Evolutionary conservation across 2,797 vertebrate species (phyloP).

Genomic region (Threskiornis aethiopicus): DNA sequence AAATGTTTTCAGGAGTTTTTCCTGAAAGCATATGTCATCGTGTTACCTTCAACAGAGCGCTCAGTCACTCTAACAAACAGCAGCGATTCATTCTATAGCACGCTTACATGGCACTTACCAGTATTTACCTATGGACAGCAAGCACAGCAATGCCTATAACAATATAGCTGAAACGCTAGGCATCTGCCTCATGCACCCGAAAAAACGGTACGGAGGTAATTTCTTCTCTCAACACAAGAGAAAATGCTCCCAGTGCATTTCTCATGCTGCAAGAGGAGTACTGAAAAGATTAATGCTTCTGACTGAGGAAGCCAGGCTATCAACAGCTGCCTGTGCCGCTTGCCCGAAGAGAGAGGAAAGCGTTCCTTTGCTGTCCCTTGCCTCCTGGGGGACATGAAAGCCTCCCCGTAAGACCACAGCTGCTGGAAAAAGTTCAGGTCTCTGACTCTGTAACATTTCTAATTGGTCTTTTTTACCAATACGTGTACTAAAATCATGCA

Average conservation of each 20-base stretch:
- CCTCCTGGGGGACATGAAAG: background rate
- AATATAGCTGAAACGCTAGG: background rate
- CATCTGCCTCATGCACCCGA: background rate
- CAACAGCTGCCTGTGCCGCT: background rate
- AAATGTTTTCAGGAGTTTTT: background rate
- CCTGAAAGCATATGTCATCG: background rate
- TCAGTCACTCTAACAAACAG: background rate
- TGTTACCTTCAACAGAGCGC: background rate
- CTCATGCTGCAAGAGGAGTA: background rate
- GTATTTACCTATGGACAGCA: background rate
- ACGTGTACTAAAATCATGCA: background rate
- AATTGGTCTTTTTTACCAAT: background rate
- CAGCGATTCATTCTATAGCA: background rate
- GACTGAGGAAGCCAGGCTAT: background rate
- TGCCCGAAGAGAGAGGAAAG: background rate
- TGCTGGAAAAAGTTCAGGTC: background rate
- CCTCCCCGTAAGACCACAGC: background rate
- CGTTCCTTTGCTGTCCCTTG: background rate
- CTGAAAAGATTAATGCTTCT: background rate
- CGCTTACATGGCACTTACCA: background rate
- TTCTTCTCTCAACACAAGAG: background rate
- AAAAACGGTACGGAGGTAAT: background rate
- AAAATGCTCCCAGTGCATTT: background rate
- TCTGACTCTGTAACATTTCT: background rate
- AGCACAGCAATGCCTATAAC: background rate